phyloP scores from a whole-genome alignment of 1,140 invertebrate species.

The Euwallacea similis region DNA sequence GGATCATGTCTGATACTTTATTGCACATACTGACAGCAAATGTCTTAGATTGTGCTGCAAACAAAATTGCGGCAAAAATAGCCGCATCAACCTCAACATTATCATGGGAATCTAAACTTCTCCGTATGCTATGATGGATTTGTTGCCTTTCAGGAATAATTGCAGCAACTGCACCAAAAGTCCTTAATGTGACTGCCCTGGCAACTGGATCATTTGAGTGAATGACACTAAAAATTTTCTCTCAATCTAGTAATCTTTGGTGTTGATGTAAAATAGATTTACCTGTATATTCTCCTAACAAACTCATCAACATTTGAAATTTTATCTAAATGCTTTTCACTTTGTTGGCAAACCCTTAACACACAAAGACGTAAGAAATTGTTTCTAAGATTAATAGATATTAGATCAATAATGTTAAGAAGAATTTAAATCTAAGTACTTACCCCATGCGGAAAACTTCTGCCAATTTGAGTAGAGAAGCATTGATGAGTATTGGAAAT shows the following conservation, averaged over 20 bases:
- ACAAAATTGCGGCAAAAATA: conserved; percentile 90
- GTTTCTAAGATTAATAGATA: conserved; percentile 57
- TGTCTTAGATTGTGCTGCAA: conserved; percentile 88
- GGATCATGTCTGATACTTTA: conserved; percentile 94
- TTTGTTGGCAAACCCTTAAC: conserved; percentile 91
- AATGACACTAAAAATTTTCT: conserved; percentile 70
- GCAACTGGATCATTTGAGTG: conserved; percentile 97
- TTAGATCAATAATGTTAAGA: conserved; percentile 2
- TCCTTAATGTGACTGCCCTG: conserved; percentile 84
- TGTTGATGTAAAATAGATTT: neutral
- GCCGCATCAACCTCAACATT: conserved; percentile 94
- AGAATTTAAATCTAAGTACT: conserved; percentile 12
- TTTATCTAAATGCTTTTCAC: conserved; percentile 95
- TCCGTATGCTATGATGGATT: conserved; percentile 92
- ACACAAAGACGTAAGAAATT: conserved; percentile 94
- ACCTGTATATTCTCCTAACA: conserved; percentile 79
- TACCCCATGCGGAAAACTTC: conserved; percentile 92
- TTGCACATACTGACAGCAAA: conserved; percentile 97
- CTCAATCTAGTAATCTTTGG: neutral
- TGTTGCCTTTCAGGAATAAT: conserved; percentile 93
- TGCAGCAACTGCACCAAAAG: conserved; percentile 86
- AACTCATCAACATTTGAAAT: conserved; percentile 97
- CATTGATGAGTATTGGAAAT: conserved; percentile 97
- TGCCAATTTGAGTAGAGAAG: conserved; percentile 90
- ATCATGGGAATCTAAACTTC: conserved; percentile 92